Conservation (phyloP, 2,797 vertebrate genomes). For the Malacoraja senta region DNA sequence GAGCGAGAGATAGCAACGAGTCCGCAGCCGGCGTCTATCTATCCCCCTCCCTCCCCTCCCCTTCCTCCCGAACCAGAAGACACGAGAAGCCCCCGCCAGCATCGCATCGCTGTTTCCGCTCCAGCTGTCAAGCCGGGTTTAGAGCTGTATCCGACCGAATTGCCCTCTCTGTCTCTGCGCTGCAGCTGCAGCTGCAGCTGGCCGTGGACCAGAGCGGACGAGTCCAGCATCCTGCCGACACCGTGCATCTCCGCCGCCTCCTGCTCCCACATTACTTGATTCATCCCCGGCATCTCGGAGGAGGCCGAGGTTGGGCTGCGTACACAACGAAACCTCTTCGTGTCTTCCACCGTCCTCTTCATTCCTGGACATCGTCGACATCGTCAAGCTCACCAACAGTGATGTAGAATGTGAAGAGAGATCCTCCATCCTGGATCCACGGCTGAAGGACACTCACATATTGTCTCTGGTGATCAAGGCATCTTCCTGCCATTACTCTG, state of each 20-base stretch:
- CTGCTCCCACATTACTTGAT: background rate
- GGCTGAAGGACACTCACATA: too few relatives aligned
- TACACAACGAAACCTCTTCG: background rate
- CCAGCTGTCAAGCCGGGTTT: background rate
- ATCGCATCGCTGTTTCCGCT: background rate
- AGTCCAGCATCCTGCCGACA: background rate
- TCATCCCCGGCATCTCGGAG: background rate
- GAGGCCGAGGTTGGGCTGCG: background rate
- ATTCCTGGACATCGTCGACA: background rate
- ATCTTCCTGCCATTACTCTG: background rate
- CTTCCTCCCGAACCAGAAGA: too few relatives aligned
- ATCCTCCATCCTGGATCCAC: background rate
- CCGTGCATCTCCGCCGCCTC: background rate
- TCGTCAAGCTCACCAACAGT: background rate
- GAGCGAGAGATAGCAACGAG: background rate
- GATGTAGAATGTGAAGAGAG: background rate
- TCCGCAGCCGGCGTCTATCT: too few relatives aligned
- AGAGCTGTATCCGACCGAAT: conserved; percentile 24
- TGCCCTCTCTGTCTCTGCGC: conserved; percentile 16
- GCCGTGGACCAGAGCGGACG: conserved; percentile 29
- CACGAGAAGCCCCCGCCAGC: background rate
- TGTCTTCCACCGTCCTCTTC: background rate
- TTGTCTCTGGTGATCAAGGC: background rate
- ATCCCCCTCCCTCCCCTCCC: background rate
- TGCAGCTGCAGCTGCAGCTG: background rate